Base-by-base conservation (phyloP, 2,113 vertebrate genomes). In the Daboia siamensis region DNA sequence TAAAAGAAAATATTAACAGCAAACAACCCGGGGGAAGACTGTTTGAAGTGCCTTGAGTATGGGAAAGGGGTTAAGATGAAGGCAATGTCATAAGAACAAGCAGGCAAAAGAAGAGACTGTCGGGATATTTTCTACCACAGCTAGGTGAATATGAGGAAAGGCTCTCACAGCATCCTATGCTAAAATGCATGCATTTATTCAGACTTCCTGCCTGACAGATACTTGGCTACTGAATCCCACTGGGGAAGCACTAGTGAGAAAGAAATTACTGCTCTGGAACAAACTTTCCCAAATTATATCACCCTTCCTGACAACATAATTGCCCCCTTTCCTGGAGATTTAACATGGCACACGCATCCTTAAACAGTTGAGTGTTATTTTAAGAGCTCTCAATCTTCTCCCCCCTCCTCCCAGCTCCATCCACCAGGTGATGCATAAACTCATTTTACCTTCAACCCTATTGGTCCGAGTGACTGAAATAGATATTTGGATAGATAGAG, bases 271-370 rank as follows among this genome's bases (percentile, higher is more conserved):
- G 96, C 96, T 96, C 95, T 90, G 54, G 95, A 97, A 96, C 95
- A 44, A 93, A 97, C 96, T 96, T 97, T 97, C 97, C 97, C 96
- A 97, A 97, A 97, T 96, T 95, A 92, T 96, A 96, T 97, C 98
- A 96, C 97, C 97, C 95, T 86, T 93, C 84, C 94, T 97, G 98
- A 98, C 97, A 97, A 95, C 90, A 95, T 98, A 98, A 98, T 98
- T 97, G 97, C 97, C 97, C 97, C 97, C 97, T 97, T 97, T 97
- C 95, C 95, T 95, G 0, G 46, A 96, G 97, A 97, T 98, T 97
- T 98, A 97, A 92, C 95, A 91, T 91, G 89, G 96, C 90, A 94
- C 95, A 96, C 96, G 92, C 92, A 90, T 96, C 96, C 95, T 96
- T 95, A 96, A 97, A 94, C 94, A 97, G 93, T 85, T 52, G 92